Evolutionary conservation across 2,797 vertebrate species (phyloP), one percentile per base, ranked within the genome.

Genomic region (Syndactyla subalaris): DNA sequence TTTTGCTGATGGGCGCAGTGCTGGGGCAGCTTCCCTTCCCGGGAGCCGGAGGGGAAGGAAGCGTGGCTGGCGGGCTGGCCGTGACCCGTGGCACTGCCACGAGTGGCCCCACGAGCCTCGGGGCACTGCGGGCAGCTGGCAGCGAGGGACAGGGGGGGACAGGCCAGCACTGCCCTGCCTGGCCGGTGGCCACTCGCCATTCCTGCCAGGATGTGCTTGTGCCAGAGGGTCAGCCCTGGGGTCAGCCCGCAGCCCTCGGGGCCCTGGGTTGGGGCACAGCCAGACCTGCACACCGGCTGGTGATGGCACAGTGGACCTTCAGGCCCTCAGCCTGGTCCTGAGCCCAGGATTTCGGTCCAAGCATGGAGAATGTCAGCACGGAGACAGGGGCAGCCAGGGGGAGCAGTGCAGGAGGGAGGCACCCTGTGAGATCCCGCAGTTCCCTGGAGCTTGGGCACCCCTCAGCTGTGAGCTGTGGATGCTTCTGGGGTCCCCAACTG

Each of bases 41-140:
- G 19, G 80, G 91, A 93, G 74, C 41, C 1, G 3, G 38, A 85
- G 92, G 90, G 92, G 90, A 95, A 92, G 95, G 95, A 96, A 93
- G 59, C 1, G 63, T 3, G 43, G 82, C 62, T 17, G 20, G 76
- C 26, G 6, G 52, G 30, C 49, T 51, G 75, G 51, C 39, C 5
- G 39, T 68, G 91, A n/a, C 90, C 82, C 39, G 8, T 0, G 12
- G 32, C 9, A 10, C 90, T 65, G 66, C 74, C 88, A 19, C 41
- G 12, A 71, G 84, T 0, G 2, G 55, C 55, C 68, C 23, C 6
- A 15, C 1, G 4, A 72, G 63, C 14, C 79, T 19, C 2, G 26
- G 58, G 85, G 66, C 7, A 0, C 61, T 11, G 3, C 4, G 13
- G 88, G 72, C 88, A 41, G 74, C 67, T 38, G 94, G 29, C 3